Conservation (phyloP, 1,140 invertebrate species). For the Metaphire vulgaris region DNA sequence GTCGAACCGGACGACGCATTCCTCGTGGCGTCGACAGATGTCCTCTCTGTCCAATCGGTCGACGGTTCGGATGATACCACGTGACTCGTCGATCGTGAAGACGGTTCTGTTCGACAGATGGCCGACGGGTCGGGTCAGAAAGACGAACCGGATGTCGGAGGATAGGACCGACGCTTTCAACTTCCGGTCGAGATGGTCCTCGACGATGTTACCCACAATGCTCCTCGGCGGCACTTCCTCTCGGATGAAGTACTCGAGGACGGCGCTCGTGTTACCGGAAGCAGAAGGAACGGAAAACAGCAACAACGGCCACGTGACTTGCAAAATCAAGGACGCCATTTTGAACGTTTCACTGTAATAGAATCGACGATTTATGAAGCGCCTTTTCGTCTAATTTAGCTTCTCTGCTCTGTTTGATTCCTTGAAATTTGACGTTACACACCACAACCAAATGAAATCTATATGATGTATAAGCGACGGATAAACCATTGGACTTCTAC, state of each 20-base stretch:
- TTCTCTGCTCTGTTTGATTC: too few species aligned
- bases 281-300: background rate
- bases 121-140: background rate
- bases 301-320: too few species aligned
- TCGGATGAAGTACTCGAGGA: background rate
- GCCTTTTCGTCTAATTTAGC: too few species aligned
- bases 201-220: background rate
- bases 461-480: too few species aligned
- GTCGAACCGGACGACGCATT: background rate
- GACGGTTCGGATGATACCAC: background rate
- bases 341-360: too few species aligned
- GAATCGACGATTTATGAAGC: too few species aligned
- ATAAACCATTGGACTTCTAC: too few species aligned
- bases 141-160: background rate
- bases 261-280: background rate
- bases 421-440: too few species aligned
- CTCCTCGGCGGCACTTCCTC: background rate
- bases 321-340: too few species aligned
- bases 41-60: background rate
- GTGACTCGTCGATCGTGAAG: background rate
- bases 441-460: too few species aligned
- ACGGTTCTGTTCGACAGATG: background rate
- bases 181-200: background rate
- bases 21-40: background rate
- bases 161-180: background rate